A percentile compares a stretch with the other conserved stretches of the same genome.
Evolutionary conservation across 2,797 vertebrate species (phyloP).

Genomic region (Melanotaenia nigrans): DNA sequence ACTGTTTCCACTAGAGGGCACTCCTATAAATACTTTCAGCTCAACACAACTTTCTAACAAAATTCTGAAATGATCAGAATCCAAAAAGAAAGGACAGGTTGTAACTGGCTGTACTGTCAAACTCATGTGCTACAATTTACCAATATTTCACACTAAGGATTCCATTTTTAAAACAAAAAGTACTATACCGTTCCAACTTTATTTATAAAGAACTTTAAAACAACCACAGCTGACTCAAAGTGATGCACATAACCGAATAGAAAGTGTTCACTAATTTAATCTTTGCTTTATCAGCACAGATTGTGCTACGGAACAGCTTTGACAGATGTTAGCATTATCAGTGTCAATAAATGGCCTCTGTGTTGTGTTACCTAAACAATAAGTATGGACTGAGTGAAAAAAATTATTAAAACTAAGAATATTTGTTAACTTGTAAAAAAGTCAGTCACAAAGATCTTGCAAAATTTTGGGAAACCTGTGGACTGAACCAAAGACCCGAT

Average conservation of each 20-base stretch:
- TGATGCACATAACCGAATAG: background rate
- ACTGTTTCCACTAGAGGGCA: conserved; percentile 44
- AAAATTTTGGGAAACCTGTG: conserved; percentile 32
- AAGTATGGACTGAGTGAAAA: background rate
- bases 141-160: background rate
- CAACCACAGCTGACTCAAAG: no score
- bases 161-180: background rate
- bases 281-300: background rate
- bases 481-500: conserved; percentile 48
- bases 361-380: background rate
- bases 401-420: background rate
- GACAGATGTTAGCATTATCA: conserved; percentile 6
- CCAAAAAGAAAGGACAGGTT: background rate
- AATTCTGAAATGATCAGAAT: conserved; percentile 6
- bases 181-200: no score
- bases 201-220: no score
- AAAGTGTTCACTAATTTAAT: background rate
- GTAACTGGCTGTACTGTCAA: background rate
- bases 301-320: background rate
- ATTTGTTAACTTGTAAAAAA: conserved; percentile 5
- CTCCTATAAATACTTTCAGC: conserved; percentile 20
- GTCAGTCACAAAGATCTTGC: conserved; percentile 17
- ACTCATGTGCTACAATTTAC: background rate
- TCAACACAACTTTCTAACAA: background rate
- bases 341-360: conserved; percentile 11